These are phyloP conservation scores for Agrotis ipsilon DNA, from an alignment of 2,888 invertebrate species.

Conservation along the genomic window DNA sequence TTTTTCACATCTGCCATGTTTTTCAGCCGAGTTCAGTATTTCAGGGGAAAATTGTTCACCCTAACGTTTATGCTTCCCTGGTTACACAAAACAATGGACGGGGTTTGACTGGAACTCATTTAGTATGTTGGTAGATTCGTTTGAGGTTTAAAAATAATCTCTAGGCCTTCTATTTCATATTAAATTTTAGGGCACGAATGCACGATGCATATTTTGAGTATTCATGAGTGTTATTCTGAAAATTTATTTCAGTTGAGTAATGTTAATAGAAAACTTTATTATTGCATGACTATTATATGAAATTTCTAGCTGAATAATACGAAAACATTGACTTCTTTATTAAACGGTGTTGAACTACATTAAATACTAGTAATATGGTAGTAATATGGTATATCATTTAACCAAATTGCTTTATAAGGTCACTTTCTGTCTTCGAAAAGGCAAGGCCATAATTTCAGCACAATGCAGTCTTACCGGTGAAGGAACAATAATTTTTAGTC, in stretches of 20 bases:
- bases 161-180: constrained; percentile 8
- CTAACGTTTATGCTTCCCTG: not conserved
- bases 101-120: constrained; percentile 26
- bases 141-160: constrained; percentile 10
- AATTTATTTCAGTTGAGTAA: not conserved
- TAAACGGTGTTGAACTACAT: too few species aligned
- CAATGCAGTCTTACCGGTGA: too few species aligned
- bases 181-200: not conserved
- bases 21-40: constrained; percentile 33
- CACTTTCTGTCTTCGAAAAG: too few species aligned
- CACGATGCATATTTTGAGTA: not conserved
- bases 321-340: too few species aligned
- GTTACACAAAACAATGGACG: not conserved
- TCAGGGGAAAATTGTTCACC: constrained; percentile 8
- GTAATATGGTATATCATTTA: too few species aligned
- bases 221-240: not conserved
- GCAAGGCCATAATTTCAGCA: too few species aligned
- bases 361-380: too few species aligned
- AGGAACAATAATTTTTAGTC: too few species aligned
- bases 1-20: constrained; percentile 41
- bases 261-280: not conserved
- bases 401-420: too few species aligned
- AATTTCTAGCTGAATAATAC: not conserved
- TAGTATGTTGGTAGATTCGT: constrained; percentile 7
- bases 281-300: not conserved